Percentiles rank a stretch among this genome's conserved stretches.
Conservation (phyloP, 1,140 invertebrate species). For the Hormaphis cornu region DNA sequence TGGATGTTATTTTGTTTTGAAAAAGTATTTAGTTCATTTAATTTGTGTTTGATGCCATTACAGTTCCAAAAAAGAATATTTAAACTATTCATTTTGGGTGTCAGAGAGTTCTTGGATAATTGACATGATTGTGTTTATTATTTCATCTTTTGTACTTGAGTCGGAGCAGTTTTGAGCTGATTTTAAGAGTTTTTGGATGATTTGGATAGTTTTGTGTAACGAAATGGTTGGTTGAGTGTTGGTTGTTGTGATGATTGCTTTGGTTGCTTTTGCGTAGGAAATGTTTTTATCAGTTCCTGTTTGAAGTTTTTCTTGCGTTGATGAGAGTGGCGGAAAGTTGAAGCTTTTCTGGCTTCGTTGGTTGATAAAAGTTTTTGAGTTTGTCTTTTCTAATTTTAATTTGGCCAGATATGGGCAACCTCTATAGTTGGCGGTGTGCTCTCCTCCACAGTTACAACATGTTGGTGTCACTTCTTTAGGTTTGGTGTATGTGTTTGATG, state of each 20-base stretch:
- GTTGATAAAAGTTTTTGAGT: no score
- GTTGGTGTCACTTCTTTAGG: background rate
- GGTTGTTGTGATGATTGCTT: no score
- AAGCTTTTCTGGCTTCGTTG: no score
- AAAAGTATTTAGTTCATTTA: background rate
- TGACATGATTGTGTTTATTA: background rate
- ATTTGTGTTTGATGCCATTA: background rate
- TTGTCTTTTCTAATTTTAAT: no score
- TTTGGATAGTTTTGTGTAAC: background rate
- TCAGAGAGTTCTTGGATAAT: background rate
- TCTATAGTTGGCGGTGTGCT: constrained; percentile 2
- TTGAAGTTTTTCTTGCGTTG: no score
- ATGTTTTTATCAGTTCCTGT: no score
- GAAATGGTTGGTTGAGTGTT: background rate
- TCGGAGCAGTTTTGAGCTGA: background rate
- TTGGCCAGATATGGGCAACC: no score
- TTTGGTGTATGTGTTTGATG: background rate
- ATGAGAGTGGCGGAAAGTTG: no score
- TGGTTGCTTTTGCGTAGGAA: no score
- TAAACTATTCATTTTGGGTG: background rate
- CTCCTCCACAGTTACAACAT: background rate
- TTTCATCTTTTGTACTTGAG: background rate
- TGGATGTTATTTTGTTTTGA: background rate
- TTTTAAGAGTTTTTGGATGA: background rate
- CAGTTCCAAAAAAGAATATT: background rate